phyloP scores from a whole-genome alignment of 2,113 vertebrate species.

The Pluvialis apricaria region DNA sequence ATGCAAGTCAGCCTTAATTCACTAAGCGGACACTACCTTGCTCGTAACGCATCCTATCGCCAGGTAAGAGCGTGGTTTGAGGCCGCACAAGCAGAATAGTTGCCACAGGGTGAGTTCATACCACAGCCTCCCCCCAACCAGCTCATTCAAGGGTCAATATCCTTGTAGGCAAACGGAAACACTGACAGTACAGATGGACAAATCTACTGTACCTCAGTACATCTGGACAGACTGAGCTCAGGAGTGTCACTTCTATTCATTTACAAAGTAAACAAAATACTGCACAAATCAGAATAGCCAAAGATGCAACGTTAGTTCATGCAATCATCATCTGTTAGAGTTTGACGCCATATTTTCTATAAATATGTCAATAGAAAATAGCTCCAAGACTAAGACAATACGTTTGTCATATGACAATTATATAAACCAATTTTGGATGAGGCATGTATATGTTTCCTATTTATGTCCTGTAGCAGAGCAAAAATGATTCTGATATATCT shows the following conservation, averaged over 20 bases:
- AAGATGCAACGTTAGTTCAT: background rate
- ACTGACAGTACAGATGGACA: background rate
- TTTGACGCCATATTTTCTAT: background rate
- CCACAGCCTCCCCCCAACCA: accelerated
- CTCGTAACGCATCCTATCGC: accelerated
- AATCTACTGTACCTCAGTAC: background rate
- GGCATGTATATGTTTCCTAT: background rate
- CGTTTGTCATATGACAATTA: background rate
- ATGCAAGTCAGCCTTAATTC: background rate
- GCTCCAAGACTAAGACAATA: accelerated
- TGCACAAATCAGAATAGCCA: background rate
- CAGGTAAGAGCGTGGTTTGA: accelerated
- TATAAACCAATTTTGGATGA: background rate
- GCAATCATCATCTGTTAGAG: background rate
- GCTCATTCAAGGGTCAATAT: background rate
- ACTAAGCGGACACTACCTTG: background rate
- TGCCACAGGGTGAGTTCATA: background rate
- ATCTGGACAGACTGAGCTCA: background rate
- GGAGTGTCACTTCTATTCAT: background rate
- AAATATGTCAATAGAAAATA: background rate
- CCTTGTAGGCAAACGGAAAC: accelerated
- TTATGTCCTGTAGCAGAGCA: background rate
- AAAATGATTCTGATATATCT: background rate
- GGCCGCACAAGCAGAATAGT: background rate
- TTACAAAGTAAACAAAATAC: background rate